Evolutionary conservation across 2,113 vertebrate species (phyloP), one percentile per base, ranked within the genome.

Genomic region (Micromys minutus): DNA sequence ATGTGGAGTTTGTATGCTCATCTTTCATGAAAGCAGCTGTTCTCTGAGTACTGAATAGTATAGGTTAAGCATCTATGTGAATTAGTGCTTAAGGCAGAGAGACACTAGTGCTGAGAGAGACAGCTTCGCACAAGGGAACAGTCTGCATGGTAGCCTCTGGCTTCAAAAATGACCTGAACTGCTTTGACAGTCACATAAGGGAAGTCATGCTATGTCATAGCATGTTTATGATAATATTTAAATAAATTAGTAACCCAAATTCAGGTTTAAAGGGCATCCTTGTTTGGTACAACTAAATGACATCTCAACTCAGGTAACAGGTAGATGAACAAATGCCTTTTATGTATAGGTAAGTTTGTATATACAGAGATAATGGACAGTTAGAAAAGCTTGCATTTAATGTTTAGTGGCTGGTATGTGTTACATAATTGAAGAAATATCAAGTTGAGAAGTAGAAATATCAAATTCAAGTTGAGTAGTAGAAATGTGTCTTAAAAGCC

Each of bases 401-500:
- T 91, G n/a, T 80, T 77, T 94, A 85, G 71, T 81, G 84, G 26
- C 85, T 90, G 36, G 36, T 95, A 76, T 72, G 76, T 96, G 95
- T 94, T 84, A 81, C 15, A 61, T 77, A 93, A 52, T 89, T 81
- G 0, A 90, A 94, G 15, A 88, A 88, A 17, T 9, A 9, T 90
- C 87, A 34, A 2, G 91, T 92, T 94, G 22, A 97, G 63, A 97
- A 95, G 75, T 94, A 75, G n/a, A n/a, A n/a, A n/a, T n/a, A n/a
- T n/a, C n/a, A n/a, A n/a, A n/a, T n/a, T 90, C 87, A 34, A 2
- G 91, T 92, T 94, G 22, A 97, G 63, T 97, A 95, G 75, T 94
- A 75, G n/a, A n/a, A n/a, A n/a, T n/a, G 0, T 94, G 80, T 95
- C 90, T 96, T 95, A 96, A 93, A 96, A 96, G 96, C 90, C 75